phyloP scores from a whole-genome alignment of 2,888 invertebrate genomes.

The Callimorpha dominula region DNA sequence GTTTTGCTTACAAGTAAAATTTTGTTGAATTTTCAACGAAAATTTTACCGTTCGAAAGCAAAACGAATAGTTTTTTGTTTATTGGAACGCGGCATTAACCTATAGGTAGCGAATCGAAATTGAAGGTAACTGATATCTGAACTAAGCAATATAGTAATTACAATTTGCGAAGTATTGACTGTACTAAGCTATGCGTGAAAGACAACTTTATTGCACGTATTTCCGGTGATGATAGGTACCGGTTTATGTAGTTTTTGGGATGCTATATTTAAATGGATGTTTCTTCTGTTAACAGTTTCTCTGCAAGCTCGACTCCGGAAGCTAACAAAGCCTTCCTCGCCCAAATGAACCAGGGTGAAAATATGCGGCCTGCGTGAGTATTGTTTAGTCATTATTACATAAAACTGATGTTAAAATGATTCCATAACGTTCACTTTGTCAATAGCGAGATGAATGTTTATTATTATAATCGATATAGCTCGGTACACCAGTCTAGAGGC shows the following conservation, averaged over 20 bases:
- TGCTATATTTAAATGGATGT: background rate
- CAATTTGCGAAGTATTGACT: background rate
- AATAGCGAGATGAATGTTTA: no score
- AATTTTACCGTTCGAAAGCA: no score
- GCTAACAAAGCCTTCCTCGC: slow-evolving; percentile 39
- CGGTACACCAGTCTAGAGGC: no score
- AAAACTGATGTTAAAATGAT: no score
- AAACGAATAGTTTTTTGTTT: no score
- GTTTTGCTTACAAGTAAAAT: no score
- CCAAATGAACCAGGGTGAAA: slow-evolving; percentile 41
- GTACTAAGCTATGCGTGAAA: background rate
- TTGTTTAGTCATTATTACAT: slow-evolving; percentile 32
- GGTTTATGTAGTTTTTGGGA: background rate
- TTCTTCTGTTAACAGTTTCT: slow-evolving; percentile 31
- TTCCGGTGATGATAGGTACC: background rate
- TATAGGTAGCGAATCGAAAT: no score
- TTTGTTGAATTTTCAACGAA: no score
- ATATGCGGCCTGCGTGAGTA: slow-evolving; percentile 41
- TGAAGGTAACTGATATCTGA: no score
- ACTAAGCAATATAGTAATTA: background rate
- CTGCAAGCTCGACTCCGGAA: slow-evolving; percentile 39
- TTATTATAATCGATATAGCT: no score
- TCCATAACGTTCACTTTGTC: background rate
- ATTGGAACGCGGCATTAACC: no score
- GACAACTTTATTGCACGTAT: background rate